These are phyloP conservation scores for Cetonia aurata DNA, from an alignment of 2,888 invertebrate genomes.

Conservation along the genomic window DNA sequence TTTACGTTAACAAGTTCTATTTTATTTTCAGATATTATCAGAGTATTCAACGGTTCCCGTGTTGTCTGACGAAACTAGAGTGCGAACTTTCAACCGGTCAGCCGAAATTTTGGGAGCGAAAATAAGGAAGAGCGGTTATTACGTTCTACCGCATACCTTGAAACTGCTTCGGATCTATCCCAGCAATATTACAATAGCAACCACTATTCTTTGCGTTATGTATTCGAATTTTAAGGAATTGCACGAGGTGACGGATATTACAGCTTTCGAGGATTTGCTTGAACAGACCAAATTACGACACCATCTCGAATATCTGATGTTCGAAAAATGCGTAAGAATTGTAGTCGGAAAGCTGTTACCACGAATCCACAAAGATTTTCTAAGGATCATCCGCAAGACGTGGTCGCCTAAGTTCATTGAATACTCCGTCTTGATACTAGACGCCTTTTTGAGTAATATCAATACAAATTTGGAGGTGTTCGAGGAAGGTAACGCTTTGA, in stretches of 20 bases:
- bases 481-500: not conserved
- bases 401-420: not conserved
- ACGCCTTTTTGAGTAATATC: not conserved
- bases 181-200: not conserved
- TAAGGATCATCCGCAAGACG: not conserved
- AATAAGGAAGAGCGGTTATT: not conserved
- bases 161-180: not conserved
- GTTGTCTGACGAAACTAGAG: not conserved
- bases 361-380: no score
- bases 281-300: constrained; percentile 3
- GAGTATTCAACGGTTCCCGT: not conserved
- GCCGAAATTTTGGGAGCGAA: constrained; percentile 1
- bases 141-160: not conserved
- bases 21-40: constrained; percentile 7
- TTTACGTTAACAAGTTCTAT: no score
- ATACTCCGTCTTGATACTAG: not conserved
- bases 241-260: not conserved
- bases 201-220: constrained; percentile 9
- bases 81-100: not conserved
- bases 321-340: constrained; percentile 1
- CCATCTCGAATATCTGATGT: not conserved
- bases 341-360: not conserved
- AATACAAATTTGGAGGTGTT: not conserved
- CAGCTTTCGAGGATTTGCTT: not conserved
- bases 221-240: not conserved